phyloP scores from a whole-genome alignment of 2,888 invertebrate species.

The Atherix ibis region DNA sequence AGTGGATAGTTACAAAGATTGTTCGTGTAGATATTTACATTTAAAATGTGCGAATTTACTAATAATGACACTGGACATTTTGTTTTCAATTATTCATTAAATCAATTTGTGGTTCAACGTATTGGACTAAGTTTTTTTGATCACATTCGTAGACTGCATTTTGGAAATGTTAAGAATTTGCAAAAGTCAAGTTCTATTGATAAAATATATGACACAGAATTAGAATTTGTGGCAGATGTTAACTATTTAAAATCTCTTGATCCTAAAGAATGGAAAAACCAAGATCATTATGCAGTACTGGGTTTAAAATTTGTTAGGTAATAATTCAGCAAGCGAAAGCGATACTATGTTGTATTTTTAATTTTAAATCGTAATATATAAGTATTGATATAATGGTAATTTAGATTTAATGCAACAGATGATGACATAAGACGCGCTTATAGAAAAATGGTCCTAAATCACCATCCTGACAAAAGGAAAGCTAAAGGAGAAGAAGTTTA shows the following conservation, averaged over 20 bases:
- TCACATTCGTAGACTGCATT: conserved; percentile 8
- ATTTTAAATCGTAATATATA: too few species aligned
- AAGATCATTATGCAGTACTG: conserved; percentile 93
- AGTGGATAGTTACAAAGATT: too few species aligned
- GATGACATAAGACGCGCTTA: conserved; percentile 91
- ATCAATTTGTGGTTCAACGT: conserved; percentile 9
- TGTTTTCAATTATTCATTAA: conserved; percentile 6
- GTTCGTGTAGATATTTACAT: too few species aligned
- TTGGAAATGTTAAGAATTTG: conserved; percentile 7
- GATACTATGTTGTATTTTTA: not conserved
- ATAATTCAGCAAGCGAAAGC: conserved; percentile 4
- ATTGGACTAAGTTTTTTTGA: conserved; percentile 10
- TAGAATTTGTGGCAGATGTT: conserved; percentile 55
- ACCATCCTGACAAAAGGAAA: conserved; percentile 97
- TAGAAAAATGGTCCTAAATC: conserved; percentile 75
- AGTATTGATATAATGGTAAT: conserved; percentile 12
- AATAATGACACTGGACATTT: too few species aligned
- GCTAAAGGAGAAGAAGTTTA: conserved; percentile 75
- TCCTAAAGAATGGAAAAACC: conserved; percentile 94
- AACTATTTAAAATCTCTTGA: conserved; percentile 74
- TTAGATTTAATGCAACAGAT: conserved; percentile 73
- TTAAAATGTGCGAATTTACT: too few species aligned
- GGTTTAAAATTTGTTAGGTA: conserved; percentile 56
- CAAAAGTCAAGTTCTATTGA: conserved; percentile 11
- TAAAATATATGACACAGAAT: conserved; percentile 19